These are phyloP conservation scores for Zhuqinia jingwanae DNA, from an alignment of 2,888 invertebrate species.

Conservation along the genomic window DNA sequence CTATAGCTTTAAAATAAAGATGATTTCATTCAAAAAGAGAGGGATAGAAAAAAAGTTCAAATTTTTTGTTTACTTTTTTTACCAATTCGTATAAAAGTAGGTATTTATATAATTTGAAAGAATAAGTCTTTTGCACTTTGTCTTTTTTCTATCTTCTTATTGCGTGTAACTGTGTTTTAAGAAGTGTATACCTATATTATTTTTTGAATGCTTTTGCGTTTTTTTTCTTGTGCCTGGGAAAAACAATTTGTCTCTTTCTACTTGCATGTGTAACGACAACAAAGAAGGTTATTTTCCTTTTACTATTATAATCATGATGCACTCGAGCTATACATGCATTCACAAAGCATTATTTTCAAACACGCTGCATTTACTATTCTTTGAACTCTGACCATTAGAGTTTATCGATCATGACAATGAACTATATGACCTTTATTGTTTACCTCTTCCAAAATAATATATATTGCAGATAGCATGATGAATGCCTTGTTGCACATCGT, in stretches of 20 bases:
- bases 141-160: neutral
- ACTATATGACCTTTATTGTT: constrained; percentile 39
- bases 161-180: neutral
- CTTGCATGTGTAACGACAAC: neutral
- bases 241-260: neutral
- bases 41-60: neutral
- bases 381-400: constrained; percentile 10
- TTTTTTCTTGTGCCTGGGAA: neutral
- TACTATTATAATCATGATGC: no score
- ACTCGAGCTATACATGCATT: no score
- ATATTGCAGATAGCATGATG: neutral
- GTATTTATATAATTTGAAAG: neutral
- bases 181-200: neutral
- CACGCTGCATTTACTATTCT: no score
- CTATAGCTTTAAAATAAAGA: constrained; percentile 3
- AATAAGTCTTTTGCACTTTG: neutral
- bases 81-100: no score
- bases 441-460: neutral
- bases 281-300: no score
- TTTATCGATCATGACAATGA: constrained; percentile 51
- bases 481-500: no score
- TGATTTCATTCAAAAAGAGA: constrained; percentile 44
- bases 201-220: neutral
- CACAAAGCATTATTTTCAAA: no score
- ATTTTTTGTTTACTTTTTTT: neutral